Evolutionary conservation across 2,888 invertebrate species (phyloP).

Genomic region (Drosophila tanythrix): DNA sequence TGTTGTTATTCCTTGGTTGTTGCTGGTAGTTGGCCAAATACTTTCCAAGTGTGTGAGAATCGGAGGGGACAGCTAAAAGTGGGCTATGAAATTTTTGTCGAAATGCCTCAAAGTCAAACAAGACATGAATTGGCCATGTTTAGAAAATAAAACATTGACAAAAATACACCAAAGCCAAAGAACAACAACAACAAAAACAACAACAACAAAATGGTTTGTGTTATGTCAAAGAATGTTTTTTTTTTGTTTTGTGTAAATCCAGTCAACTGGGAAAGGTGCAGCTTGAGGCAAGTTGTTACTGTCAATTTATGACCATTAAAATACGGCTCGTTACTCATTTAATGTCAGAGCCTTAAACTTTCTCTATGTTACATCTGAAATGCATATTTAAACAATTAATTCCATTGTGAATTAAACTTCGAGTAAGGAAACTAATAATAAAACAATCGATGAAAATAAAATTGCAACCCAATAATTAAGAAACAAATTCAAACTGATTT

Average conservation of each 20-base stretch:
- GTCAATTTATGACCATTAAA: neutral
- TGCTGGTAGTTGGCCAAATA: slow-evolving; percentile 50
- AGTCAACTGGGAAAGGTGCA: slow-evolving; percentile 20
- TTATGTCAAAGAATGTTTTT: slow-evolving; percentile 29
- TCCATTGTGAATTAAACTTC: neutral
- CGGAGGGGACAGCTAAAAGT: slow-evolving; percentile 18
- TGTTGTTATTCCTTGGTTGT: slow-evolving; percentile 2
- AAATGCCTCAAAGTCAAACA: slow-evolving; percentile 59
- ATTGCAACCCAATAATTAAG: neutral
- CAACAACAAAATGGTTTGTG: slow-evolving; percentile 3
- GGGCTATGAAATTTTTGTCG: slow-evolving; percentile 48
- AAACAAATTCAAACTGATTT: no score
- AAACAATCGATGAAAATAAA: neutral
- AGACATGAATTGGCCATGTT: slow-evolving; percentile 66
- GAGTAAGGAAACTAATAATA: neutral
- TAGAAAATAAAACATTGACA: slow-evolving; percentile 2
- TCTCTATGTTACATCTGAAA: neutral
- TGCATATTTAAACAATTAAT: neutral
- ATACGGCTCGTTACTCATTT: neutral
- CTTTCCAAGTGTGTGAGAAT: neutral
- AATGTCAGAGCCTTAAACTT: neutral
- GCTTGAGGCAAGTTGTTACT: slow-evolving; percentile 25
- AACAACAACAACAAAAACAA: slow-evolving; percentile 6
- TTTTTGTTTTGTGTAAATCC: slow-evolving; percentile 24
- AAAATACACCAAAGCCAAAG: neutral